Evolutionary conservation across 2,797 vertebrate species (phyloP), one percentile per base, ranked within the genome.

Genomic region (Scarus forsteni): DNA sequence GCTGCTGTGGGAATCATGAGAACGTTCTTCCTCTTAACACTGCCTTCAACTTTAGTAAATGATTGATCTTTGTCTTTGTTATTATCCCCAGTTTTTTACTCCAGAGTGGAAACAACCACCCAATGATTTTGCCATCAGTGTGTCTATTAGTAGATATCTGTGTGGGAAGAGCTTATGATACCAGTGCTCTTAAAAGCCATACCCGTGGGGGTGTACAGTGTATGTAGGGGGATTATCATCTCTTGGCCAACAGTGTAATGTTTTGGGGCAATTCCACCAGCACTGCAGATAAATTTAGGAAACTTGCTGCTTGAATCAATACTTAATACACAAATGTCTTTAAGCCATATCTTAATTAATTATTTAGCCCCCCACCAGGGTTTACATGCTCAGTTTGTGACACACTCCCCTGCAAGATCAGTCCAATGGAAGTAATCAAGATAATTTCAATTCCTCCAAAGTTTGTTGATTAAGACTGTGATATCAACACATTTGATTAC

Each of bases 371-470:
- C 70, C n/a, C 39, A 38, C n/a, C 39, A 38, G 8, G 39, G 46
- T 51, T 50, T 19, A 54, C 40, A 38, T 10, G 43, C 49, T 34
- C 55, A 52, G 66, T 48, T 44, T 73, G 52, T 55, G 14, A 44
- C 38, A 57, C 45, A 45, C 19, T 65, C 60, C 40, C 10, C 69
- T 46, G 10, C n/a, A 77, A 66, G 27, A 72, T 86, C 85, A 80
- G 85, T 91, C 86, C 74, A 83, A 80, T 69, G 40, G 58, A 89
- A 86, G 81, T 75, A 73, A 57, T 86, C 77, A 82, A 74, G n/a
- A 36, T 82, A 5, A 82, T 91, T 88, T 88, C 77, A 88, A 64
- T 84, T 13, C 35, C 55, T 66, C 36, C 46, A 10, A 19, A 42
- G 54, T 73, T 66, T 85, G 66, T 51, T 59, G 61, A 73, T 78